Percentiles rank a stretch among this genome's conserved stretches.
Evolutionary conservation across 1,140 invertebrate genomes (phyloP).

Genomic region (Scylla paramamosain): DNA sequence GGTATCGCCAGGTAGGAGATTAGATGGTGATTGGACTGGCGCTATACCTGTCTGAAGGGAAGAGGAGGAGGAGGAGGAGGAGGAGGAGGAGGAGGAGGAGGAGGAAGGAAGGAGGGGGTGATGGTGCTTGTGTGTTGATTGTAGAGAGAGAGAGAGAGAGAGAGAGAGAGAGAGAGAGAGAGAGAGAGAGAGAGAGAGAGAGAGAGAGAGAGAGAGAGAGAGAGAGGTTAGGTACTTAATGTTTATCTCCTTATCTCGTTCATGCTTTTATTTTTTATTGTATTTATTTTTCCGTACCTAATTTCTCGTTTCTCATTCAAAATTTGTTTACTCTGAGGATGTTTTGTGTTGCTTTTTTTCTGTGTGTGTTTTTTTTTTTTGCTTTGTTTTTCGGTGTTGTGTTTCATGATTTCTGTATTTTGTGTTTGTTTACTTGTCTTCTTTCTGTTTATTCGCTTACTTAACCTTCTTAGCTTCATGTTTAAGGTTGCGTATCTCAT

Average conservation of each 20-base stretch:
- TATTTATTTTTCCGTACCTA: too few species aligned
- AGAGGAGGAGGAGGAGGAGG: too few species aligned
- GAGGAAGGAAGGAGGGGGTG: neutral
- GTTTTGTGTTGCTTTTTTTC: neutral
- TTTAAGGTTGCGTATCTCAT: too few species aligned
- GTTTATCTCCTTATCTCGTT: neutral
- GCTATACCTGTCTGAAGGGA: too few species aligned
- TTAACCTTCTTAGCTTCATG: too few species aligned
- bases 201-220: neutral
- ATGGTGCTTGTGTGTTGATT: neutral
- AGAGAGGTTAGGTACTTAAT: neutral
- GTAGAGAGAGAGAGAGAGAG: neutral
- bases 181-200: neutral
- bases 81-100: too few species aligned
- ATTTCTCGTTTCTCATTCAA: too few species aligned
- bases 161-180: conserved; percentile 33
- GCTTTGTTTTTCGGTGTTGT: neutral
- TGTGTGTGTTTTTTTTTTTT: neutral
- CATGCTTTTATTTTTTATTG: too few species aligned
- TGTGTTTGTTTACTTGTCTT: neutral
- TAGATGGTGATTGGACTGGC: too few species aligned
- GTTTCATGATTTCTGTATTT: too few species aligned
- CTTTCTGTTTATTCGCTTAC: neutral
- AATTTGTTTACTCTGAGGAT: neutral
- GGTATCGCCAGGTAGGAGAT: too few species aligned